Percentiles rank a stretch among this genome's conserved stretches.
Conservation (phyloP, 2,113 vertebrate genomes). For the Ceratotherium simum region DNA sequence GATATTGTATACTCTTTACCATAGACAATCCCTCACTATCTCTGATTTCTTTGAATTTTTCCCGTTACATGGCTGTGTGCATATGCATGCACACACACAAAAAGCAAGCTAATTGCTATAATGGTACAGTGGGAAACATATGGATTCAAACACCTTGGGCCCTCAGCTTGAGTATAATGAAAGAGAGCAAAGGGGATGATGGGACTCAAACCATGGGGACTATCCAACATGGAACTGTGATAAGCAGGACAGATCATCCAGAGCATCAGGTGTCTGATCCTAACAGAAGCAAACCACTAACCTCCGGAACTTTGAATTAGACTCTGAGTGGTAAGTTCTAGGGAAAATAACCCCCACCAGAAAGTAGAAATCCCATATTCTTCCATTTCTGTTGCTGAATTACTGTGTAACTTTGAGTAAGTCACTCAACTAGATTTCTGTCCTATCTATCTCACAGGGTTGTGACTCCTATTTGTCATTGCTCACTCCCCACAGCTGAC, state of each 20-base stretch:
- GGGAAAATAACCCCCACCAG: background rate
- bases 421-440: background rate
- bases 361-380: background rate
- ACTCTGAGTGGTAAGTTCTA: background rate
- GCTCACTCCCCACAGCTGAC: background rate
- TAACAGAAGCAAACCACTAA: background rate
- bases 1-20: background rate
- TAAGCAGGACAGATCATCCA: background rate
- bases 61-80: background rate
- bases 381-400: background rate
- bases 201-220: background rate
- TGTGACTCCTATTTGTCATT: background rate
- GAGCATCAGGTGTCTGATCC: background rate
- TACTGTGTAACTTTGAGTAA: background rate
- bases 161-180: background rate
- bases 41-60: background rate
- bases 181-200: background rate
- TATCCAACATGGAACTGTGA: background rate
- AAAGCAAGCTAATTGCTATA: background rate
- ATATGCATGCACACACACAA: background rate
- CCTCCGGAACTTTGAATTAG: background rate
- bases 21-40: background rate
- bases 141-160: background rate
- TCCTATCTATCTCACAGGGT: background rate
- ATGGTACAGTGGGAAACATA: background rate